phyloP scores from a whole-genome alignment of 2,113 vertebrate species.

The Callionymus lyra region DNA sequence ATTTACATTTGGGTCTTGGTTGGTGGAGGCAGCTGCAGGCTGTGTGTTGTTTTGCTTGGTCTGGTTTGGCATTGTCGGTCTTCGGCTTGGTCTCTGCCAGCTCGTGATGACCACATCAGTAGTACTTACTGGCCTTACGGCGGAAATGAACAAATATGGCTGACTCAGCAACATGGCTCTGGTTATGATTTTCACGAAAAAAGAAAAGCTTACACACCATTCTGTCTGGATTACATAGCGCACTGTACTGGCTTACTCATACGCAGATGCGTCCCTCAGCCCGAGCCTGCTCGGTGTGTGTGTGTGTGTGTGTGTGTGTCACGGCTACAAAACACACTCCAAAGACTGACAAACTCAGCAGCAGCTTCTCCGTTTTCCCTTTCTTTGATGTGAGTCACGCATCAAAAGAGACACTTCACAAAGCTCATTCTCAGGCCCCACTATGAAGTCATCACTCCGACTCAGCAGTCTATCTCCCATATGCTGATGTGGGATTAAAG shows the following conservation, averaged over 20 bases:
- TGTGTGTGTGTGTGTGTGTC: constrained; percentile 11
- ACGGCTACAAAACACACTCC: constrained; percentile 10
- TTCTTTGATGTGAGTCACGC: constrained; percentile 27
- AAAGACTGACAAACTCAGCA: constrained; percentile 29
- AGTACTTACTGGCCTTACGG: constrained; percentile 14
- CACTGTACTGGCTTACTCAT: constrained; percentile 35
- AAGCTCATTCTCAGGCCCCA: constrained; percentile 24
- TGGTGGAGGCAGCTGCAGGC: constrained; percentile 42
- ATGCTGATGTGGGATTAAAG: constrained; percentile 56
- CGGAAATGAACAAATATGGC: constrained; percentile 50
- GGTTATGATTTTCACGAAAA: constrained; percentile 34
- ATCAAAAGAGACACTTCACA: constrained; percentile 12
- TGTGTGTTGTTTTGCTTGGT: constrained; percentile 40
- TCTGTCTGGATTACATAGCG: constrained; percentile 23
- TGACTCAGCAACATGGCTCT: constrained; percentile 56
- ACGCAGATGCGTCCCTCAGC: constrained; percentile 18
- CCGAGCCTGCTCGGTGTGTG: constrained; percentile 8
- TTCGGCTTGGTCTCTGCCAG: constrained; percentile 32
- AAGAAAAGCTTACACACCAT: constrained; percentile 15
- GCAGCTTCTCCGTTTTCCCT: constrained; percentile 2
- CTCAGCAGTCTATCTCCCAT: constrained; percentile 41
- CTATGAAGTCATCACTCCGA: constrained; percentile 39
- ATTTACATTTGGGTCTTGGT: constrained; percentile 24
- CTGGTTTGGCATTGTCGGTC: constrained; percentile 29
- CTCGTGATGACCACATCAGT: constrained; percentile 55